Percentiles rank a stretch among this genome's conserved stretches.
Evolutionary conservation across 2,797 vertebrate genomes (phyloP).

Genomic region (Eurystomus glaucurus): DNA sequence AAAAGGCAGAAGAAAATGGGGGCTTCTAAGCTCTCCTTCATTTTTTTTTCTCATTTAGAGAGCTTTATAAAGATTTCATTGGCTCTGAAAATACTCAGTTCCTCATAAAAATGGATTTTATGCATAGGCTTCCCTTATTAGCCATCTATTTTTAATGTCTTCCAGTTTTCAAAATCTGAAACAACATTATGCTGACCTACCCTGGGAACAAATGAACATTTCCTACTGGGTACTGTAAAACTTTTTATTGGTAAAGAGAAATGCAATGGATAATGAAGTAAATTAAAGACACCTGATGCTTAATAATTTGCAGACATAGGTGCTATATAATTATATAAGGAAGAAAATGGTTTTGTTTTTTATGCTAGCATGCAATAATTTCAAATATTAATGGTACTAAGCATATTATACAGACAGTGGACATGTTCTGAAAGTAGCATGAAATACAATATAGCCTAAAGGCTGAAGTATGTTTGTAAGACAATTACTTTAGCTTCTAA

Average conservation of each 20-base stretch:
- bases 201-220: background rate
- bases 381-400: background rate
- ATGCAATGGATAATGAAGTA: background rate
- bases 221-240: background rate
- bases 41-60: background rate
- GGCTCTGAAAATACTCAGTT: background rate
- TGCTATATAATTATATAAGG: background rate
- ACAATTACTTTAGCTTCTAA: slow-evolving; percentile 4
- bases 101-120: background rate
- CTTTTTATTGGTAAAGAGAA: background rate
- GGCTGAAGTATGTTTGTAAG: background rate
- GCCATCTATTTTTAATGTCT: background rate
- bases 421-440: background rate
- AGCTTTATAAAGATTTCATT: background rate
- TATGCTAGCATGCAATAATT: background rate
- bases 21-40: accelerated
- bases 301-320: background rate
- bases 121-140: background rate
- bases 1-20: background rate
- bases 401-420: background rate
- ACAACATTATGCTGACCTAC: background rate
- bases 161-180: background rate
- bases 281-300: background rate
- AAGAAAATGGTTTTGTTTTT: background rate
- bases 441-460: background rate